A percentile compares a stretch with the other conserved stretches of the same genome.
phyloP scores from a whole-genome alignment of 2,888 invertebrate species.

The Agrochola lota region DNA sequence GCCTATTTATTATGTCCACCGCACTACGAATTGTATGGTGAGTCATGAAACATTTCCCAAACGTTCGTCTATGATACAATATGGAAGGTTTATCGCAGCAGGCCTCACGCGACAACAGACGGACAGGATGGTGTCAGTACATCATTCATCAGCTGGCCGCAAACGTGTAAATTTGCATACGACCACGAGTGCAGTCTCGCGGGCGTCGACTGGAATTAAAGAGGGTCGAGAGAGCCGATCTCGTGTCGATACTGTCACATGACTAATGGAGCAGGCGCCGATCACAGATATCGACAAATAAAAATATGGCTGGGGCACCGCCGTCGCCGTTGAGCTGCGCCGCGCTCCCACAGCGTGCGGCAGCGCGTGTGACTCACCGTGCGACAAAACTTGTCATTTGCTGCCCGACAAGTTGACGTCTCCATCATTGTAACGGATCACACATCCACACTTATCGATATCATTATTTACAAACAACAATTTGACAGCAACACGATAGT shows the following conservation, averaged over 20 bases:
- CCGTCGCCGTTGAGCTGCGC: constrained; percentile 66
- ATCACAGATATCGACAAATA: constrained; percentile 88
- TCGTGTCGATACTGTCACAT: constrained; percentile 89
- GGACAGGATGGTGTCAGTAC: constrained; percentile 77
- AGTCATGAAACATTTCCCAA: constrained; percentile 60
- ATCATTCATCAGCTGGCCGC: constrained; percentile 86
- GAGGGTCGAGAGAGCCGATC: constrained; percentile 85
- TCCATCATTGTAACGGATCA: constrained; percentile 51
- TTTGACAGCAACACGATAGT: constrained; percentile 43
- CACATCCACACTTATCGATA: constrained; percentile 44
- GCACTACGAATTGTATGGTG: constrained; percentile 47
- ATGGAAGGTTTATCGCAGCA: constrained; percentile 60
- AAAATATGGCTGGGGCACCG: constrained; percentile 83
- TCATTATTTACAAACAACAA: constrained; percentile 48
- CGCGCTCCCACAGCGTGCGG: constrained; percentile 54
- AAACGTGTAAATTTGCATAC: constrained; percentile 85
- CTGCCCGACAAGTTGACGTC: constrained; percentile 37
- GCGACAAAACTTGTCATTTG: constrained; percentile 43
- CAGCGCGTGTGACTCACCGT: constrained; percentile 47
- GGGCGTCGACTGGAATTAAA: constrained; percentile 85
- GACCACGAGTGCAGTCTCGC: constrained; percentile 79
- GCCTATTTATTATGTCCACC: constrained; percentile 65
- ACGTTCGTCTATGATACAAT: constrained; percentile 54
- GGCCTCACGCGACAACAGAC: constrained; percentile 57
- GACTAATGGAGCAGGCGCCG: constrained; percentile 90